phyloP scores from a whole-genome alignment of 1,140 invertebrate species.

The Ostrea edulis region DNA sequence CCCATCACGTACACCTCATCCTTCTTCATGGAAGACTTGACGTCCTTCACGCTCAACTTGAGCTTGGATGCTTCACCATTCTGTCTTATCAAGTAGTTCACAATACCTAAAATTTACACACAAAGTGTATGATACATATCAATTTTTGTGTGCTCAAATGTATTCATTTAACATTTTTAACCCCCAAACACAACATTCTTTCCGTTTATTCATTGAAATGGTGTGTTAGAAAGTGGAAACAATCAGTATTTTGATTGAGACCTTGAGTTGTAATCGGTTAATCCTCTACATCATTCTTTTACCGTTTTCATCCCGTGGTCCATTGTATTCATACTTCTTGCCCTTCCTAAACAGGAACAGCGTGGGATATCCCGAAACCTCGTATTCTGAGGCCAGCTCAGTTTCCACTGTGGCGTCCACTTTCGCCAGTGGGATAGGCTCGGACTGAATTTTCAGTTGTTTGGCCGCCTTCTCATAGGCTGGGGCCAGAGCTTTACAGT shows the following conservation, averaged over 20 bases:
- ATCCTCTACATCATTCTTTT: not conserved
- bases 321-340: conserved; percentile 95
- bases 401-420: conserved; percentile 85
- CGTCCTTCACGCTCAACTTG: conserved; percentile 74
- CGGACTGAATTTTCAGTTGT: conserved; percentile 90
- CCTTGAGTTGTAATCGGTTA: too few relatives aligned
- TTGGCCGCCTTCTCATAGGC: conserved; percentile 97
- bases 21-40: conserved; percentile 79
- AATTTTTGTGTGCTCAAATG: not conserved
- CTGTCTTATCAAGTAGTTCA: conserved; percentile 82
- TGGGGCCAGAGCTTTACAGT: conserved; percentile 97
- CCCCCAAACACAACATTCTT: too few relatives aligned
- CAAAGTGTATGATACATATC: not conserved
- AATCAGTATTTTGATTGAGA: too few relatives aligned
- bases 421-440: conserved; percentile 93
- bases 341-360: conserved; percentile 96
- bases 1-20: conserved; percentile 82
- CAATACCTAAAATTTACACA: conserved; percentile 76
- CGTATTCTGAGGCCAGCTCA: conserved; percentile 92
- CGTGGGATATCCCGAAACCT: conserved; percentile 96
- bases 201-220: too few relatives aligned
- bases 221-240: too few relatives aligned
- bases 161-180: too few relatives aligned
- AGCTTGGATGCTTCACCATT: conserved; percentile 79
- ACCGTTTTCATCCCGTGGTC: conserved; percentile 84